Conservation (phyloP, 2,888 invertebrate genomes). For the Cryptocephalus primarius region DNA sequence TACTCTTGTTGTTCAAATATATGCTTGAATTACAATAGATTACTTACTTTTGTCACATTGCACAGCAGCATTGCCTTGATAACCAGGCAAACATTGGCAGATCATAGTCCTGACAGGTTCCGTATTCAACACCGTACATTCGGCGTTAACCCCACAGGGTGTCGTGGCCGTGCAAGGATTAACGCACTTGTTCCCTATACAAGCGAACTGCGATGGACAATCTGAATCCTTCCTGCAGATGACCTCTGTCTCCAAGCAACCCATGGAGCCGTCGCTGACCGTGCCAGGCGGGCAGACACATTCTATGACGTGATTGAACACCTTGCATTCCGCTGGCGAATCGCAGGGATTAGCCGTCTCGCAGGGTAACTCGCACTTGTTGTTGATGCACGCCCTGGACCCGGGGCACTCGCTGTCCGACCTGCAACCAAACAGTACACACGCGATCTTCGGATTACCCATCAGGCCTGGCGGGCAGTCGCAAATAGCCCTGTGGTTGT, state of each 20-base stretch:
- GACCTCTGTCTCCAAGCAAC: constrained; percentile 49
- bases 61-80: constrained; percentile 75
- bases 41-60: constrained; percentile 70
- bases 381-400: constrained; percentile 70
- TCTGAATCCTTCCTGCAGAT: constrained; percentile 69
- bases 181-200: constrained; percentile 69
- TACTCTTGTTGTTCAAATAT: no score
- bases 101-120: constrained; percentile 78
- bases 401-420: constrained; percentile 70
- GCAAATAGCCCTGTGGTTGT: constrained; percentile 72
- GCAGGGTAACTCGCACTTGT: constrained; percentile 70
- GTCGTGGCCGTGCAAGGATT: constrained; percentile 70
- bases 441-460: constrained; percentile 70
- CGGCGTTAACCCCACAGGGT: constrained; percentile 73
- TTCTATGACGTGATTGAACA: constrained; percentile 63
- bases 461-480: constrained; percentile 71
- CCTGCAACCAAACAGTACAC: constrained; percentile 71
- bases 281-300: constrained; percentile 75
- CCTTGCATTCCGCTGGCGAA: constrained; percentile 63
- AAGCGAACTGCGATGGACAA: constrained; percentile 74
- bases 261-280: constrained; percentile 48
- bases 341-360: constrained; percentile 54
- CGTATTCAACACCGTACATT: constrained; percentile 70
- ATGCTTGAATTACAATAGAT: no score
- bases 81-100: constrained; percentile 78